Evolutionary conservation across 2,888 invertebrate genomes (phyloP).

Genomic region (Zootermopsis nevadensis): DNA sequence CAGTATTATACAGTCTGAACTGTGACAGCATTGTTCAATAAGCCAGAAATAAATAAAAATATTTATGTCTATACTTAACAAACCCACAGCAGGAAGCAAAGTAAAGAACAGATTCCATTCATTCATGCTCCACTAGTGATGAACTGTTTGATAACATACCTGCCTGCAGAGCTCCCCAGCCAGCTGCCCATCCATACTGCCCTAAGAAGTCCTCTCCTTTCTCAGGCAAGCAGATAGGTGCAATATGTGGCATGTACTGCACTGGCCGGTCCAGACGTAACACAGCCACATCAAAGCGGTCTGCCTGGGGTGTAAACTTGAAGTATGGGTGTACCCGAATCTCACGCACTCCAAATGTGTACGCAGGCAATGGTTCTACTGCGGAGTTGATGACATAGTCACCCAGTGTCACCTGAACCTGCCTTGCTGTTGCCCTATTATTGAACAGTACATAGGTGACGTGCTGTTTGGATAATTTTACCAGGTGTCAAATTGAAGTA

Average conservation of each 20-base stretch:
- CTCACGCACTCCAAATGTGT: constrained; percentile 90
- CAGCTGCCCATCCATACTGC: constrained; percentile 92
- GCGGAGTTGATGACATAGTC: constrained; percentile 96
- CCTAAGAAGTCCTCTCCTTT: constrained; percentile 91
- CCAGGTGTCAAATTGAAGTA: too few relatives aligned
- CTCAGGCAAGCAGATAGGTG: constrained; percentile 91
- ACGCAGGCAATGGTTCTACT: constrained; percentile 89
- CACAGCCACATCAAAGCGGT: constrained; percentile 92
- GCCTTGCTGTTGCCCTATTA: constrained; percentile 82
- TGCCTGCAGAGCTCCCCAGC: constrained; percentile 88
- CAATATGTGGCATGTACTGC: constrained; percentile 70
- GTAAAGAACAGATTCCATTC: background rate
- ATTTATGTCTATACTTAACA: background rate
- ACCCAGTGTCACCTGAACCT: constrained; percentile 91
- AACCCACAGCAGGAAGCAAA: background rate
- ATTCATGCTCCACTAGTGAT: background rate
- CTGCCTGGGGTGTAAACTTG: constrained; percentile 93
- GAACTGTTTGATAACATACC: constrained; percentile 60
- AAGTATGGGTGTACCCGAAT: constrained; percentile 93
- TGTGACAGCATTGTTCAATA: too few relatives aligned
- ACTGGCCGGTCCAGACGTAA: constrained; percentile 87
- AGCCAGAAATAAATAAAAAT: too few relatives aligned
- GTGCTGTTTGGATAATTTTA: too few relatives aligned
- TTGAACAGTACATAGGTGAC: too few relatives aligned
- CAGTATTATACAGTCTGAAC: too few relatives aligned